Evolutionary conservation across 2,113 vertebrate genomes (phyloP).

Genomic region (Aix galericulata): DNA sequence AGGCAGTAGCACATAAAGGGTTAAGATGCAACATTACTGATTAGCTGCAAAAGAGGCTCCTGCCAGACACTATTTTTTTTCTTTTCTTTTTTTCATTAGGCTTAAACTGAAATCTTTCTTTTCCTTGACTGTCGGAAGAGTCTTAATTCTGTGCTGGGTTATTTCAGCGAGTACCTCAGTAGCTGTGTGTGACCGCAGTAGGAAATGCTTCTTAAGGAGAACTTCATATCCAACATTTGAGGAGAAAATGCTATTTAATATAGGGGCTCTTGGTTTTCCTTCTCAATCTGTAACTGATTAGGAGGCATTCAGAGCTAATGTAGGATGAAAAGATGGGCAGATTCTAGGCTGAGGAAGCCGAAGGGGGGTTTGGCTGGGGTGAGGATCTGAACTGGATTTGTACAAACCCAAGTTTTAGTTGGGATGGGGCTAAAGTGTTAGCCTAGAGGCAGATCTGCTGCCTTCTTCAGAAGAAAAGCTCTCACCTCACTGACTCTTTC

Average conservation of each 20-base stretch:
- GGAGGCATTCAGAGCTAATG: constrained; percentile 36
- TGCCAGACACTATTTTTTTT: not conserved
- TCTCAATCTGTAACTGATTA: constrained; percentile 65
- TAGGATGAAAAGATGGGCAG: constrained; percentile 36
- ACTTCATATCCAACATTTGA: constrained; percentile 37
- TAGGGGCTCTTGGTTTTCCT: not conserved
- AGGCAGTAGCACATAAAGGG: not conserved
- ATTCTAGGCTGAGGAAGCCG: not conserved
- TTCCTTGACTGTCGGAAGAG: not conserved
- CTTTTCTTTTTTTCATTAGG: not conserved
- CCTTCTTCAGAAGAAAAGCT: not conserved
- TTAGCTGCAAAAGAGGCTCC: not conserved
- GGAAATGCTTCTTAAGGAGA: constrained; percentile 5
- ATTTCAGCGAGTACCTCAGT: not conserved
- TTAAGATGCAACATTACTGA: constrained; percentile 2
- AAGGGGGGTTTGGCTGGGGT: not conserved
- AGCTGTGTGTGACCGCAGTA: not conserved
- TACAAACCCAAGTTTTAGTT: constrained; percentile 1
- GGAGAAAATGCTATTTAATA: constrained; percentile 43
- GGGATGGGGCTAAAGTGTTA: not conserved
- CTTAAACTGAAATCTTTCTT: constrained; percentile 12
- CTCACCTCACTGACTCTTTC: not conserved
- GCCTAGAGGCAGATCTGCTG: not conserved
- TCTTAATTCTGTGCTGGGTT: not conserved
- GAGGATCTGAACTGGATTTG: constrained; percentile 34